Percentiles rank a stretch among this genome's conserved stretches.
Evolutionary conservation across 37 sponge, comb jelly and placozoan species (phyloP).

Genomic region (Geodia barretti): DNA sequence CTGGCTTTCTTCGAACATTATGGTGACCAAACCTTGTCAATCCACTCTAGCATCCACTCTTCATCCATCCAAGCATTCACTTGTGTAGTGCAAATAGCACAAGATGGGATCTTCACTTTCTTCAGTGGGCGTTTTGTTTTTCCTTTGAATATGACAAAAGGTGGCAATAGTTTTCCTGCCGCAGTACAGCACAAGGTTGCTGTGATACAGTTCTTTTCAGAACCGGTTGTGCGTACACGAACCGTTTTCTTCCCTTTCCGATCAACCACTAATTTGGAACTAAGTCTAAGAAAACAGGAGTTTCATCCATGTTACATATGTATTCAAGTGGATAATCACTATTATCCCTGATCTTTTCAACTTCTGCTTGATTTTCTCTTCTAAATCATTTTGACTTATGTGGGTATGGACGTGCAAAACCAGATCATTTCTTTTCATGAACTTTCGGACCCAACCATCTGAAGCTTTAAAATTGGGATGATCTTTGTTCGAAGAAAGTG

Average conservation of each 20-base stretch:
- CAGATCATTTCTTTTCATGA: constrained; percentile 21
- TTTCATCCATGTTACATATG: constrained; percentile 25
- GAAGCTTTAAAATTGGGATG: constrained; percentile 44
- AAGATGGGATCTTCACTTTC: background rate
- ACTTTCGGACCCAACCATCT: constrained; percentile 40
- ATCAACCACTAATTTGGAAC: background rate
- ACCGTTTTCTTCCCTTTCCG: background rate
- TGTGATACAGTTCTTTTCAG: constrained; percentile 7
- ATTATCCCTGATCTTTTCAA: too few relatives aligned
- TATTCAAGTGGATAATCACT: constrained; percentile 5
- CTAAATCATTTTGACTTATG: constrained; percentile 16
- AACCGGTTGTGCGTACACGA: constrained; percentile 1
- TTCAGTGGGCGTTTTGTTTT: constrained; percentile 1
- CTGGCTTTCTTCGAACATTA: too few relatives aligned
- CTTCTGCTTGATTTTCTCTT: too few relatives aligned
- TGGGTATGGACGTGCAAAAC: constrained; percentile 12
- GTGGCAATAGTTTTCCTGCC: constrained; percentile 23
- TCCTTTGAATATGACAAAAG: constrained; percentile 28
- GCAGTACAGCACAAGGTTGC: constrained; percentile 3
- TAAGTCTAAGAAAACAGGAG: constrained; percentile 16
- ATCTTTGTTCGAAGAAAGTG: background rate
- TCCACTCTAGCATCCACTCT: too few relatives aligned
- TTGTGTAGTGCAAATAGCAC: constrained; percentile 7
- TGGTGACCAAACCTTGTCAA: too few relatives aligned
- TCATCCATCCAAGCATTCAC: constrained; percentile 26